Conservation (phyloP, 1,140 invertebrate species). For the Vanessa tameamea region DNA sequence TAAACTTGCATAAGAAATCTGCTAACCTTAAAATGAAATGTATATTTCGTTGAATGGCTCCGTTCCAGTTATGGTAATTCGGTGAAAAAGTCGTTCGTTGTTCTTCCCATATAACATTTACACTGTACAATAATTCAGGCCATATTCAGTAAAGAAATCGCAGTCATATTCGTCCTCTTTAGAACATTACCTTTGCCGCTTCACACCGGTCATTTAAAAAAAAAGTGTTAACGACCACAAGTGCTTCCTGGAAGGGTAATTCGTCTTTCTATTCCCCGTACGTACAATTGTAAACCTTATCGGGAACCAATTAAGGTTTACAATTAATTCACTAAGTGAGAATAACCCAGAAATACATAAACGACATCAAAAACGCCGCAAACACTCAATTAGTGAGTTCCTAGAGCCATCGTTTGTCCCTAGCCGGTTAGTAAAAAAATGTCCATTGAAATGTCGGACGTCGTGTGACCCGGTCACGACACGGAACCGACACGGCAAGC, state of each 20-base stretch:
- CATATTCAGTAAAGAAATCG: slow-evolving; percentile 8
- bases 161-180: slow-evolving; percentile 2
- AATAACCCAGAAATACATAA: slow-evolving; percentile 29
- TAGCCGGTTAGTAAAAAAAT: slow-evolving; percentile 42
- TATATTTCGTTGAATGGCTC: not conserved
- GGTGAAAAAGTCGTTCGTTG: not conserved
- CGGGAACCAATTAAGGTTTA: slow-evolving; percentile 9
- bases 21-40: slow-evolving; percentile 6
- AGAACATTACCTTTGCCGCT: slow-evolving; percentile 11
- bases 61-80: not conserved
- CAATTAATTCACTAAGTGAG: slow-evolving; percentile 13
- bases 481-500: slow-evolving; percentile 53
- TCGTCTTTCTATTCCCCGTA: slow-evolving; percentile 3
- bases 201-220: slow-evolving; percentile 23
- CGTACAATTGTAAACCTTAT: slow-evolving; percentile 12
- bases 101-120: not conserved
- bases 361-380: slow-evolving; percentile 52
- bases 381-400: slow-evolving; percentile 58
- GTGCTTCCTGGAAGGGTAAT: slow-evolving; percentile 32
- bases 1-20: not conserved
- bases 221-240: slow-evolving; percentile 24
- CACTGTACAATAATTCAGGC: not conserved
- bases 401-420: slow-evolving; percentile 44
- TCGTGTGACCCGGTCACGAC: slow-evolving; percentile 62
- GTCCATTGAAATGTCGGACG: slow-evolving; percentile 46